Percentiles rank a stretch among this genome's conserved stretches.
phyloP scores from a whole-genome alignment of 2,888 invertebrate genomes.

The Siphlonurus alternatus region DNA sequence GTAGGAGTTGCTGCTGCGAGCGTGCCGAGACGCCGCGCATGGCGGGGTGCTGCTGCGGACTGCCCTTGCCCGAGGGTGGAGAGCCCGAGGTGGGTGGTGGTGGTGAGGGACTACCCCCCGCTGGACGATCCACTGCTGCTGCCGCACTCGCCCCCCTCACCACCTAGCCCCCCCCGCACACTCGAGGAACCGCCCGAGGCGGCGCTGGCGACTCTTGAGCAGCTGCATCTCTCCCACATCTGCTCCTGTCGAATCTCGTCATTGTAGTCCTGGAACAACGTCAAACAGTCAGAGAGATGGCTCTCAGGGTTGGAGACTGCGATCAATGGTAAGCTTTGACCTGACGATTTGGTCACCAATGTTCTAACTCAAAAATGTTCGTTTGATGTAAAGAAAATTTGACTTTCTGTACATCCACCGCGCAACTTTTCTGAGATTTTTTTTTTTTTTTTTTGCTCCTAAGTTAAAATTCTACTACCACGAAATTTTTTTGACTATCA shows the following conservation, averaged over 20 bases:
- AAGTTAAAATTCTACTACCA: too few species aligned
- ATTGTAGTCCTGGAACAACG: slow-evolving; percentile 61
- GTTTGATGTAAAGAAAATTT: too few species aligned
- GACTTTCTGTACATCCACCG: too few species aligned
- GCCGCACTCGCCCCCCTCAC: neutral
- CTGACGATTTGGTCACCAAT: too few species aligned
- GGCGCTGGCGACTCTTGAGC: neutral
- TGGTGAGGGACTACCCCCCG: neutral
- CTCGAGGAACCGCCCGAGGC: neutral
- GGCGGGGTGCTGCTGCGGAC: slow-evolving; percentile 1
- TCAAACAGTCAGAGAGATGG: too few species aligned
- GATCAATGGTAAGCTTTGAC: too few species aligned
- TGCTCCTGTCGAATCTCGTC: slow-evolving; percentile 83
- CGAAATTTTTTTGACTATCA: too few species aligned
- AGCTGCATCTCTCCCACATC: slow-evolving; percentile 46
- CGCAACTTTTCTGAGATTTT: too few species aligned
- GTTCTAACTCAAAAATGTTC: too few species aligned
- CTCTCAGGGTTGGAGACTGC: too few species aligned
- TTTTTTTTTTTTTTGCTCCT: too few species aligned
- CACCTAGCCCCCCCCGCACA: neutral
- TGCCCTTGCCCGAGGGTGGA: neutral
- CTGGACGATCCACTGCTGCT: neutral
- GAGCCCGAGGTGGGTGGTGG: neutral
- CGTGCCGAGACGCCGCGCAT: neutral
- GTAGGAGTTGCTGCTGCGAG: neutral